Conservation (phyloP, 2,113 vertebrate genomes). For the Rallus limicola region DNA sequence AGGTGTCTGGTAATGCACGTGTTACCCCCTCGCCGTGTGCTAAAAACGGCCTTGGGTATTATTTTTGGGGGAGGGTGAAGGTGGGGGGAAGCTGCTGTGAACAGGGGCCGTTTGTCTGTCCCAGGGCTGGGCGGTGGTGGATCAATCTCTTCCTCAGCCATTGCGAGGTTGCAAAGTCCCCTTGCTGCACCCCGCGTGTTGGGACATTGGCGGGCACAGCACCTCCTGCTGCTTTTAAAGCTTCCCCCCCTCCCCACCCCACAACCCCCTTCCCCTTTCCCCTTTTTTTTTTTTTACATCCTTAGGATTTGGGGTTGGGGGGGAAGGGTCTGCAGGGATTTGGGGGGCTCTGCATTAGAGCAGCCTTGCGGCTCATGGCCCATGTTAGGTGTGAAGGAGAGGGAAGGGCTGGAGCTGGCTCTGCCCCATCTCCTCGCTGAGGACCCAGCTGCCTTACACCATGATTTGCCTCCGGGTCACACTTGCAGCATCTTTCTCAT, state of each 20-base stretch:
- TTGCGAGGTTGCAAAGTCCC: background rate
- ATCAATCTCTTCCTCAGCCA: background rate
- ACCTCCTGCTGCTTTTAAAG: background rate
- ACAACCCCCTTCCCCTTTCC: no score
- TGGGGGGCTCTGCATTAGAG: no score
- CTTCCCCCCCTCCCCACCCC: background rate
- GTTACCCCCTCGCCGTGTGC: accelerated
- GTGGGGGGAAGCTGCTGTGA: background rate
- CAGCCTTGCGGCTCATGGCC: background rate
- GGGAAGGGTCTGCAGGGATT: no score
- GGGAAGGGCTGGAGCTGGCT: background rate
- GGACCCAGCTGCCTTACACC: accelerated
- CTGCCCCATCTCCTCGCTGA: no score
- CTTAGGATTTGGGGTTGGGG: no score
- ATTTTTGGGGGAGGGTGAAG: background rate
- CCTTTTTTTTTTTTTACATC: no score
- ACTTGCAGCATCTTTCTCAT: background rate
- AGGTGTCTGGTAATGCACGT: background rate
- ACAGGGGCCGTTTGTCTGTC: accelerated
- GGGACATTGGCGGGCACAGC: accelerated
- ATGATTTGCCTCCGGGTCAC: background rate
- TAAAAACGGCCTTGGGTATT: accelerated
- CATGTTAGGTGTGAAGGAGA: background rate
- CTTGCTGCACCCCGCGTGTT: accelerated
- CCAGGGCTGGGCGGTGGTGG: background rate